phyloP scores from a whole-genome alignment of 1,140 invertebrate genomes.

The Brachionus rotundiformis region DNA sequence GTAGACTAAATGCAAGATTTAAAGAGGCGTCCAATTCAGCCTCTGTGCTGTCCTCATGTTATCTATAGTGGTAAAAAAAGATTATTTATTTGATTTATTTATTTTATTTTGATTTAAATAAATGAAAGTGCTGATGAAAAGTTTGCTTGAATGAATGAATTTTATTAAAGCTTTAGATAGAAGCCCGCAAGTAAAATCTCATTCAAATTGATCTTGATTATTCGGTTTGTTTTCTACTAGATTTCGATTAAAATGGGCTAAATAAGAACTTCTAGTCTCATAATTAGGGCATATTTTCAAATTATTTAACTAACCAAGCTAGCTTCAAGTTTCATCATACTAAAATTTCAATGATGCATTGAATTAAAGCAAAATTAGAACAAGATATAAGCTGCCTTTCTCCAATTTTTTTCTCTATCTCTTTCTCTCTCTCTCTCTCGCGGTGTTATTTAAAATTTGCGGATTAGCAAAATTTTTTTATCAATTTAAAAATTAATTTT shows the following conservation, averaged over 20 bases:
- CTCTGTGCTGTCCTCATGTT: background rate
- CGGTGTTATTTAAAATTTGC: constrained; percentile 20
- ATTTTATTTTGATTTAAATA: background rate
- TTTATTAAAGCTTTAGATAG: background rate
- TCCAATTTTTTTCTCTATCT: too few relatives aligned
- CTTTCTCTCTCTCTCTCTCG: too few relatives aligned
- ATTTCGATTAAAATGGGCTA: background rate
- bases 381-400: constrained; percentile 8
- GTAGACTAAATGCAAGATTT: background rate
- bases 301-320: constrained; percentile 9
- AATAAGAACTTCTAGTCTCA: background rate
- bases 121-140: background rate
- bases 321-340: constrained; percentile 25
- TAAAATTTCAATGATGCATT: constrained; percentile 47
- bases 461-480: background rate
- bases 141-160: background rate
- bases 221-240: background rate
- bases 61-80: constrained; percentile 3
- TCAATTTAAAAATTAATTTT: constrained; percentile 36
- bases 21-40: background rate
- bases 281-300: constrained; percentile 5
- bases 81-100: background rate
- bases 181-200: constrained; percentile 4
- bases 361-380: constrained; percentile 30
- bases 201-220: constrained; percentile 17